These are phyloP conservation scores for Chondrosia reniformis DNA, from an alignment of 37 sponge, comb jelly and placozoan genomes.

Conservation along the genomic window DNA sequence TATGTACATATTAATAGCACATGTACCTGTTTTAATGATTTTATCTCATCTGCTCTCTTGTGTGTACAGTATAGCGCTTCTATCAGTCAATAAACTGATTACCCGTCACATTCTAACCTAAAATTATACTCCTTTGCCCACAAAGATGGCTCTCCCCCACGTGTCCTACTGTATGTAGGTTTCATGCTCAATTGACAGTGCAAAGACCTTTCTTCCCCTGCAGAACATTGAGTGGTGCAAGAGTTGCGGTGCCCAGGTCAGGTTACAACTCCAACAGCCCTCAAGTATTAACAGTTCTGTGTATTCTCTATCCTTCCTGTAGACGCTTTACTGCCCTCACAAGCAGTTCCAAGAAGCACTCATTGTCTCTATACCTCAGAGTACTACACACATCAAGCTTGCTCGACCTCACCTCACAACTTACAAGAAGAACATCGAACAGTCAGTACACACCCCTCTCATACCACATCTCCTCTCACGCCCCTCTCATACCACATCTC, in stretches of 20 bases:
- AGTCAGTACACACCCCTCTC: too few species aligned
- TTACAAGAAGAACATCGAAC: too few species aligned
- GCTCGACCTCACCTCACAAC: constrained; percentile 24
- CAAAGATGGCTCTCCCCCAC: not conserved
- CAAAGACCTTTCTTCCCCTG: constrained; percentile 43
- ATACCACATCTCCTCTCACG: too few species aligned
- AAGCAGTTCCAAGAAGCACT: constrained; percentile 25
- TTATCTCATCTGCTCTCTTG: too few species aligned
- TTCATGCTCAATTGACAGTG: constrained; percentile 47
- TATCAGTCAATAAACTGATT: too few species aligned
- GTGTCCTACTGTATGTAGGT: constrained; percentile 1
- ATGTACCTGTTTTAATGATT: too few species aligned
- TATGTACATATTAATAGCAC: too few species aligned
- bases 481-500: too few species aligned
- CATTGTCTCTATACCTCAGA: constrained; percentile 36
- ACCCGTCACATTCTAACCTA: too few species aligned
- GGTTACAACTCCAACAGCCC: not conserved
- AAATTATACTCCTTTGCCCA: too few species aligned
- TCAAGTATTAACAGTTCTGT: not conserved
- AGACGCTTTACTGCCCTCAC: constrained; percentile 69
- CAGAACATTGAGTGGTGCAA: constrained; percentile 34
- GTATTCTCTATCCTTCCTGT: not conserved
- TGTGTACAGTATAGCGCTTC: too few species aligned
- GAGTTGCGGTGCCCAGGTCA: constrained; percentile 70
- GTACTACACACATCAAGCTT: constrained; percentile 58